These are phyloP conservation scores for Austrolebias charrua DNA, from an alignment of 2,797 vertebrate species.

Conservation along the genomic window DNA sequence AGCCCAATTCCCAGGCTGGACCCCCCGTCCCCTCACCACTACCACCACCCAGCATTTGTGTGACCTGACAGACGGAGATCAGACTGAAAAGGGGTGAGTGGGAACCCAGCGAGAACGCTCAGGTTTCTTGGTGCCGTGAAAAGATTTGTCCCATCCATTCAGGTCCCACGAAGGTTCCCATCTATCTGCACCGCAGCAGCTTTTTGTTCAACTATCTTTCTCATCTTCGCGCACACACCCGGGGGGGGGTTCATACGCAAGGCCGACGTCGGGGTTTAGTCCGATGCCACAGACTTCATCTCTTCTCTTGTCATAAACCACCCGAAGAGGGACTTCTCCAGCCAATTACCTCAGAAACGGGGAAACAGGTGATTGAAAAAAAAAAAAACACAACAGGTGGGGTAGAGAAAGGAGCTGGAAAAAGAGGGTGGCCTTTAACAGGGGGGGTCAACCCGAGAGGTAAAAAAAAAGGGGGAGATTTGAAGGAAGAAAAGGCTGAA, in stretches of 20 bases:
- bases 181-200: conserved; percentile 77
- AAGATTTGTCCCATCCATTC: conserved; percentile 87
- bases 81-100: conserved; percentile 84
- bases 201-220: conserved; percentile 75
- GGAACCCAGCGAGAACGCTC: conserved; percentile 83
- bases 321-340: conserved; percentile 76
- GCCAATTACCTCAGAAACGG: conserved; percentile 50
- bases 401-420: conserved; percentile 36
- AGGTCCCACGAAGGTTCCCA: conserved; percentile 87
- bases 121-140: conserved; percentile 88
- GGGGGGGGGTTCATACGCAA: conserved; percentile 35
- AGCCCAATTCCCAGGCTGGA: conserved; percentile 83
- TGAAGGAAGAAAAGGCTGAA: conserved; percentile 49
- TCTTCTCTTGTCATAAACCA: conserved; percentile 72
- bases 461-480: conserved; percentile 58
- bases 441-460: conserved; percentile 50
- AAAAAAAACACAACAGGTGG: conserved; percentile 31
- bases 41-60: conserved; percentile 81
- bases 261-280: conserved; percentile 72
- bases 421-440: conserved; percentile 44
- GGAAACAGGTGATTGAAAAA: conserved; percentile 44
- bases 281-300: conserved; percentile 83
- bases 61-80: conserved; percentile 86
- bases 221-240: conserved; percentile 28
- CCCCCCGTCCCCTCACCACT: conserved; percentile 70